These are phyloP conservation scores for Hemithea aestivaria DNA, from an alignment of 2,888 invertebrate genomes.

Conservation along the genomic window DNA sequence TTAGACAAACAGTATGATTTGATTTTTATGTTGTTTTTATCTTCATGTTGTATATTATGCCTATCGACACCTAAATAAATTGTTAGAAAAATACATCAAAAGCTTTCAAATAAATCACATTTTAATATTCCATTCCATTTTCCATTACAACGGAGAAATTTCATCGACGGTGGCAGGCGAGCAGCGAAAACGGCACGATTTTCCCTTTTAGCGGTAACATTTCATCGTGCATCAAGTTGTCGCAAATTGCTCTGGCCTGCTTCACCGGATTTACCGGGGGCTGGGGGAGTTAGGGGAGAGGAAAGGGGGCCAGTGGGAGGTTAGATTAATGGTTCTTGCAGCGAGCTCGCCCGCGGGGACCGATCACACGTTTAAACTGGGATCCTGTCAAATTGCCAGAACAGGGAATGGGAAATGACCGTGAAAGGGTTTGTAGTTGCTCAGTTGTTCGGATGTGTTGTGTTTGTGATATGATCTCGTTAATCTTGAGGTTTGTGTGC, in stretches of 20 bases:
- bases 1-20: too few relatives aligned
- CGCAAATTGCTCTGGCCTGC: slow-evolving; percentile 41
- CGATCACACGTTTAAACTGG: slow-evolving; percentile 61
- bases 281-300: slow-evolving; percentile 13
- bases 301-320: slow-evolving; percentile 31
- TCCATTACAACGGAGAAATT: background rate
- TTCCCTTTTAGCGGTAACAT: slow-evolving; percentile 29
- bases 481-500: background rate
- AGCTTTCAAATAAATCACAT: background rate
- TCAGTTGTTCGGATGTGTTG: slow-evolving; percentile 14
- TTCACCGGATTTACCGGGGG: slow-evolving; percentile 24
- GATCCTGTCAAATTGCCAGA: slow-evolving; percentile 61
- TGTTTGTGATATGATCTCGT: slow-evolving; percentile 8
- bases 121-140: background rate
- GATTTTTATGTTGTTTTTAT: too few relatives aligned
- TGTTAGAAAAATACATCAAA: too few relatives aligned
- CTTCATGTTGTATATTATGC: too few relatives aligned
- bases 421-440: slow-evolving; percentile 38
- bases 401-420: slow-evolving; percentile 40
- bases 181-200: slow-evolving; percentile 19
- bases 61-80: too few relatives aligned
- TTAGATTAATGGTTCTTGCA: slow-evolving; percentile 57
- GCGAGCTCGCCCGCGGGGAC: slow-evolving; percentile 51
- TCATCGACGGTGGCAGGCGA: slow-evolving; percentile 5
- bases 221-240: slow-evolving; percentile 43